Evolutionary conservation across 2,797 vertebrate genomes (phyloP).

Genomic region (Podarcis siculus): DNA sequence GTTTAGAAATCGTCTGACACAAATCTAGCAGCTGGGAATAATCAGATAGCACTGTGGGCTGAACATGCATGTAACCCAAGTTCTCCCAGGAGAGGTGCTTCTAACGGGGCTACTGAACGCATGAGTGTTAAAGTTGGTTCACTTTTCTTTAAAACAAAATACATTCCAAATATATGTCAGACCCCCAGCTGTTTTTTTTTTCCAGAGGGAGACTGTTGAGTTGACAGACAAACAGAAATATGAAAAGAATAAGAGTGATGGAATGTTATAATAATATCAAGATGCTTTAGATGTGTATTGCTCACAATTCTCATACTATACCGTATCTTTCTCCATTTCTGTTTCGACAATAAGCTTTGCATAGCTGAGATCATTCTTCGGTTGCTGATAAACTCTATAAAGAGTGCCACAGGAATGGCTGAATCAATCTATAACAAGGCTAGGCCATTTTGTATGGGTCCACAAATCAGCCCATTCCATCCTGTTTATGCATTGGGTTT

Average conservation of each 20-base stretch:
- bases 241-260: slow-evolving; percentile 8
- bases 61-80: slow-evolving; percentile 34
- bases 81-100: slow-evolving; percentile 50
- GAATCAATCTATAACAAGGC: not conserved
- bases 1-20: slow-evolving; percentile 16
- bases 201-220: slow-evolving; percentile 19
- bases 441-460: not conserved
- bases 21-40: slow-evolving; percentile 51
- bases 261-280: slow-evolving; percentile 17
- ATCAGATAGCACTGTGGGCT: slow-evolving; percentile 38
- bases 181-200: not conserved
- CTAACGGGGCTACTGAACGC: slow-evolving; percentile 46
- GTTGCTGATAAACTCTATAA: not conserved
- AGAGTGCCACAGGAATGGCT: not conserved
- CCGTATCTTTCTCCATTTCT: not conserved
- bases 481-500: not conserved
- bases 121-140: slow-evolving; percentile 32
- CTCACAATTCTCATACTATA: not conserved
- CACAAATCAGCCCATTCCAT: not conserved
- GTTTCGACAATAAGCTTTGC: not conserved
- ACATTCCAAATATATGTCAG: slow-evolving; percentile 10
- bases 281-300: not conserved
- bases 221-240: slow-evolving; percentile 2
- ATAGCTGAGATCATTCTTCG: not conserved
- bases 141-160: slow-evolving; percentile 39